Evolutionary conservation across 1,140 invertebrate genomes (phyloP).

Genomic region (Idris sp.): DNA sequence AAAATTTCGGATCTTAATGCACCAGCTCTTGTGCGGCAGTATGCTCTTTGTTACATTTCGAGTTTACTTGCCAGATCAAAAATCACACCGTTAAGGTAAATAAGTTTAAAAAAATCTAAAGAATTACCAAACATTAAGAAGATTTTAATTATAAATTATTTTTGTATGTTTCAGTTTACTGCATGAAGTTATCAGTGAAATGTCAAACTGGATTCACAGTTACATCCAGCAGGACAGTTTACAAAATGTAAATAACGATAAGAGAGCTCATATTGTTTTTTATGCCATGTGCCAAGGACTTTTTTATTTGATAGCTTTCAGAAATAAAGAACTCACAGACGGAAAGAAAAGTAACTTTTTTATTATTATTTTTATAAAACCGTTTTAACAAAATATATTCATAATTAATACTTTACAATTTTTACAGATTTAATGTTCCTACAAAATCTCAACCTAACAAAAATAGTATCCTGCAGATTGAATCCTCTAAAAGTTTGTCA

Average conservation of each 20-base stretch:
- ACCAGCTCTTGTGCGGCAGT: constrained; percentile 83
- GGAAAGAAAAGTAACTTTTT: constrained; percentile 85
- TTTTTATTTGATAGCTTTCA: constrained; percentile 94
- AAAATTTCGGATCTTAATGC: constrained; percentile 84
- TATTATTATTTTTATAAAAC: too few species aligned
- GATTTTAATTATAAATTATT: constrained; percentile 12
- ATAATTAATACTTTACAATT: constrained; percentile 55
- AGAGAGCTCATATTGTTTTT: constrained; percentile 89
- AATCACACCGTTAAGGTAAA: constrained; percentile 83
- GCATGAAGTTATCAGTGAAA: constrained; percentile 81
- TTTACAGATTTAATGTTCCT: constrained; percentile 87
- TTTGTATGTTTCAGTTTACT: constrained; percentile 79
- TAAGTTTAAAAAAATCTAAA: too few species aligned
- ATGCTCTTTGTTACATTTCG: constrained; percentile 85
- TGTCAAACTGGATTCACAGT: constrained; percentile 85
- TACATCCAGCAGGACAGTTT: constrained; percentile 84
- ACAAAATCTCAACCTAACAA: constrained; percentile 88
- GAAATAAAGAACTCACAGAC: constrained; percentile 88
- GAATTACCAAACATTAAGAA: too few species aligned
- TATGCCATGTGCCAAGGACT: constrained; percentile 93
- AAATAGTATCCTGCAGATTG: constrained; percentile 88
- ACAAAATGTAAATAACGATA: constrained; percentile 76
- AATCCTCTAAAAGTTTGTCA: constrained; percentile 92
- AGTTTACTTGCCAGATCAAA: constrained; percentile 86
- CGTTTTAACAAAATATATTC: too few species aligned